These are phyloP conservation scores for Electrophaes corylata DNA, from an alignment of 2,888 invertebrate species.

Conservation along the genomic window DNA sequence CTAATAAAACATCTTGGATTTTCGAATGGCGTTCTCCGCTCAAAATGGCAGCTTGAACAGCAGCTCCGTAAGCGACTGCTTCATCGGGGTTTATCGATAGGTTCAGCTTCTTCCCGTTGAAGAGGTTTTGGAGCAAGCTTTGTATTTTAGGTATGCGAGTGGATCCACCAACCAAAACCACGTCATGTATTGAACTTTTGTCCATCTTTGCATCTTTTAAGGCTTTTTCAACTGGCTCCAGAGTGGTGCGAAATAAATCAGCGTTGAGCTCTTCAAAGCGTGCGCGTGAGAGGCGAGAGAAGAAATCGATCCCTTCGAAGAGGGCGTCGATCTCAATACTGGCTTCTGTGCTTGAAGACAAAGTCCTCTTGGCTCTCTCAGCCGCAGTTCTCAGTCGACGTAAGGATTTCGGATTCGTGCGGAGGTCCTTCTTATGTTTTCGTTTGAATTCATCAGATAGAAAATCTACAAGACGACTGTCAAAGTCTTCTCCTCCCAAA, in stretches of 20 bases:
- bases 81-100: slow-evolving; percentile 92
- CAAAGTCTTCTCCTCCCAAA: slow-evolving; percentile 90
- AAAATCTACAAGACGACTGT: slow-evolving; percentile 86
- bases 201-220: slow-evolving; percentile 91
- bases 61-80: slow-evolving; percentile 91
- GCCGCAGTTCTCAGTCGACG: slow-evolving; percentile 89
- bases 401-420: slow-evolving; percentile 85
- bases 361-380: slow-evolving; percentile 89
- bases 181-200: slow-evolving; percentile 88
- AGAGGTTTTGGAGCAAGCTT: slow-evolving; percentile 88
- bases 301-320: slow-evolving; percentile 88
- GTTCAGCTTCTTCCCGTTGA: slow-evolving; percentile 88
- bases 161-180: slow-evolving; percentile 92
- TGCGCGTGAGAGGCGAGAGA: slow-evolving; percentile 88
- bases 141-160: slow-evolving; percentile 92
- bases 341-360: slow-evolving; percentile 90
- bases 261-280: slow-evolving; percentile 90
- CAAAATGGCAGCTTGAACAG: slow-evolving; percentile 89
- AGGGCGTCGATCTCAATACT: slow-evolving; percentile 90
- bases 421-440: slow-evolving; percentile 88
- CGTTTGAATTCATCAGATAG: slow-evolving; percentile 88
- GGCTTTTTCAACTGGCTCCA: slow-evolving; percentile 91
- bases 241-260: slow-evolving; percentile 88
- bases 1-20: slow-evolving; percentile 87
- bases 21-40: slow-evolving; percentile 88